Base-by-base conservation (phyloP, 2,113 vertebrate species). In the Chamaetylas fuelleborni region DNA sequence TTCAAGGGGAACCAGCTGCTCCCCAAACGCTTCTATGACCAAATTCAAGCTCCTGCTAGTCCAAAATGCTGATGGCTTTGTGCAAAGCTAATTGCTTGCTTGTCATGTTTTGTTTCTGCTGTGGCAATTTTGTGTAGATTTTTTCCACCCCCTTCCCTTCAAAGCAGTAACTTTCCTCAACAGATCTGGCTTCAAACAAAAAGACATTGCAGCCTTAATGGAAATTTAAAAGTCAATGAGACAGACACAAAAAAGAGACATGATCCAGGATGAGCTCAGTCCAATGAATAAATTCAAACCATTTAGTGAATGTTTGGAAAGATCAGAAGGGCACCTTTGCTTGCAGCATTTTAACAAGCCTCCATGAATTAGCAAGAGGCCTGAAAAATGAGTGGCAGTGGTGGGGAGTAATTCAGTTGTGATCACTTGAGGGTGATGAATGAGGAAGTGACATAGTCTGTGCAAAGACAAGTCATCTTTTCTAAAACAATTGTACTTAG, bases 391-490 rank as follows among this genome's bases (percentile, higher is more conserved):
- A 97, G 70, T 97, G 96, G 95, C 93, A 96, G 81, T 88, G 93
- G 94, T 95, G 82, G 78, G 90, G 92, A 97, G 95, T 95, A 97
- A 97, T 97, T 97, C 92, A 93, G 95, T 94, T 93, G 96, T 92
- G 91, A 97, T 97, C 96, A 97, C 91, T 97, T 94, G 92, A 95
- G 95, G 92, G 93, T 98, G 98, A 99, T 98, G 97, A 97, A 99
- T 98, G 97, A 96, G 95, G 96, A 98, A 97, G 97, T 98, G 98
- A 97, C 98, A 97, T 91, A 96, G 97, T 97, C 92, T 96, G 96
- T 97, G 96, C 85, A 92, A 82, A 97, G 97, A 98, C 96, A 98
- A 97, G 97, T 97, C 97, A 97, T 98, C 96, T 97, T 98, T 98
- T 97, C 97, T 97, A 83, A 97, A 98, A 98, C 97, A 98, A 98